phyloP scores from a whole-genome alignment of 2,888 invertebrate species.

The Iphiclides podalirius region DNA sequence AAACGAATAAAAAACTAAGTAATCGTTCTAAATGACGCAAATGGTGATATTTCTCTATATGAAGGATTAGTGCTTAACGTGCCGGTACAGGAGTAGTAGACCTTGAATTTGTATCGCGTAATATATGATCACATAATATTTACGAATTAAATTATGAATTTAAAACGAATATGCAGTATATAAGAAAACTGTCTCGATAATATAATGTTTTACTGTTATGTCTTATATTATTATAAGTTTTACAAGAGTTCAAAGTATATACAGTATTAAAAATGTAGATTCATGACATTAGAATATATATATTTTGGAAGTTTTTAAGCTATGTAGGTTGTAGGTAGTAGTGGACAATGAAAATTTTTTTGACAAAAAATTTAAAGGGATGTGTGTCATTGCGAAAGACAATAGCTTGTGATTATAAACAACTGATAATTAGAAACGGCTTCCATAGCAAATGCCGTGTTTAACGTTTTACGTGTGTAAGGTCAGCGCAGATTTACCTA shows the following conservation, averaged over 20 bases:
- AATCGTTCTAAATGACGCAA: conserved; percentile 11
- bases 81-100: not conserved
- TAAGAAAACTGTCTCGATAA: no score
- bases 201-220: no score
- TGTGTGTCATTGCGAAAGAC: conserved; percentile 8
- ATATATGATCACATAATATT: no score
- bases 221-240: no score
- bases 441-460: conserved; percentile 6
- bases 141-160: no score
- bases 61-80: conserved; percentile 1
- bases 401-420: conserved; percentile 12
- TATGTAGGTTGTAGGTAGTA: not conserved
- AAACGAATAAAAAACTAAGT: conserved; percentile 13
- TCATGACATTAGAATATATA: no score
- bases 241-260: no score
- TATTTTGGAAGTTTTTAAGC: no score
- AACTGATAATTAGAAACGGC: conserved; percentile 8
- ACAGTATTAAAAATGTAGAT: no score
- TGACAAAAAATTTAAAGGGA: conserved; percentile 7
- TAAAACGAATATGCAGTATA: no score
- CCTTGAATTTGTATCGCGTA: not conserved
- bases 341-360: not conserved
- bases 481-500: not conserved
- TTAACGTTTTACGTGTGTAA: not conserved
- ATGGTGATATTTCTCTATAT: conserved; percentile 2